These are phyloP conservation scores for Lepidurus packardi DNA, from an alignment of 1,140 invertebrate genomes.

Conservation along the genomic window DNA sequence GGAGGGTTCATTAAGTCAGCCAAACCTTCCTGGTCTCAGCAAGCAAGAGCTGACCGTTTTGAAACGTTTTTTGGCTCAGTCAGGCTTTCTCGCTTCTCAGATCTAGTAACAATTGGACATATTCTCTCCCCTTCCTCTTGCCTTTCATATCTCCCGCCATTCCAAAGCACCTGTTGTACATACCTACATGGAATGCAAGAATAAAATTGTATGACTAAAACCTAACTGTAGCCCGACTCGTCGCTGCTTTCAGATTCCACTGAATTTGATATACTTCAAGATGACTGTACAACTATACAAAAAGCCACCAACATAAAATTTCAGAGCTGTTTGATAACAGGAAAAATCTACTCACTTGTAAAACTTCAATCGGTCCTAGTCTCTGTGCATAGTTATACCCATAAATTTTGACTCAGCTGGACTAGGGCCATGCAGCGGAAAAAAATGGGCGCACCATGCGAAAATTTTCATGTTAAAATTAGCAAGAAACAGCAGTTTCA, in stretches of 20 bases:
- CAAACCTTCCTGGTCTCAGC: conserved; percentile 28
- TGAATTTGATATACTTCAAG: neutral
- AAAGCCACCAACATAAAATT: conserved; percentile 9
- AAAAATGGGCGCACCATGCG: neutral
- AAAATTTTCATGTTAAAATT: conserved; percentile 23
- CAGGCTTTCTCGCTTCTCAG: conserved; percentile 26
- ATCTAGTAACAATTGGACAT: neutral
- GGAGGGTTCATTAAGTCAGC: conserved; percentile 25
- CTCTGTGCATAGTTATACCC: conserved; percentile 22
- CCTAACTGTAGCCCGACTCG: neutral
- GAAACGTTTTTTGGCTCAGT: conserved; percentile 19
- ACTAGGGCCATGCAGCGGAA: neutral
- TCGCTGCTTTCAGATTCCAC: neutral
- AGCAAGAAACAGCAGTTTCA: neutral
- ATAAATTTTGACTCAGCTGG: neutral
- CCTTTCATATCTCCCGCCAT: conserved; percentile 24
- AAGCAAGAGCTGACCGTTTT: conserved; percentile 28
- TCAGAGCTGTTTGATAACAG: neutral
- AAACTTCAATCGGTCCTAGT: neutral
- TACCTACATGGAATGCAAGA: conserved; percentile 1
- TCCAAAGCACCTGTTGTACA: neutral
- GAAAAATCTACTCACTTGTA: neutral
- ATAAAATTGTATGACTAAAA: neutral
- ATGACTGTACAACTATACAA: conserved; percentile 19
- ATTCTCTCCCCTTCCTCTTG: neutral